These are phyloP conservation scores for Drosophila pruinosa DNA, from an alignment of 1,140 invertebrate species.

Conservation along the genomic window DNA sequence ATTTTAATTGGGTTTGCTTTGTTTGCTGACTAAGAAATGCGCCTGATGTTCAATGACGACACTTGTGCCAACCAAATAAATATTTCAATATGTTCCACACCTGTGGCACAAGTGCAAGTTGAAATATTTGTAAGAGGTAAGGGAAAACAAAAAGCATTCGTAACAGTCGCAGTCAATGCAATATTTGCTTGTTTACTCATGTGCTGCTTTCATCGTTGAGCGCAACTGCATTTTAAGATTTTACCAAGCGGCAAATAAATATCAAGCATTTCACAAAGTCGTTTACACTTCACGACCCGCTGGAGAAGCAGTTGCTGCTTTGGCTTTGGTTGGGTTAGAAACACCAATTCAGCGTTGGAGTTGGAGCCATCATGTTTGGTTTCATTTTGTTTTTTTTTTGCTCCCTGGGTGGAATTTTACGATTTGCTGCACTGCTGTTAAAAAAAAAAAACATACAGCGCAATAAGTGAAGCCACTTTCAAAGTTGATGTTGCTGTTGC, in stretches of 20 bases:
- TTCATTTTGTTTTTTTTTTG: not conserved
- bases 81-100: not conserved
- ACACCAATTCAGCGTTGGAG: not conserved
- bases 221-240: no score
- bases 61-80: not conserved
- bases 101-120: not conserved
- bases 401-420: slow-evolving; percentile 23
- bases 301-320: no score
- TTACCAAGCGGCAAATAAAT: slow-evolving; percentile 74
- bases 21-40: not conserved
- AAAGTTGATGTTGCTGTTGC: not conserved
- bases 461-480: slow-evolving; percentile 18
- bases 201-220: slow-evolving; percentile 21
- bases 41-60: no score
- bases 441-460: slow-evolving; percentile 13
- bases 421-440: slow-evolving; percentile 32
- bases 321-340: slow-evolving; percentile 9
- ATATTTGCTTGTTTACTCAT: slow-evolving; percentile 44
- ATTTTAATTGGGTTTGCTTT: slow-evolving; percentile 62
- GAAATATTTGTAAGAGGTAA: no score
- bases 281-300: slow-evolving; percentile 45
- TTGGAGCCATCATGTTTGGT: not conserved
- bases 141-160: no score
- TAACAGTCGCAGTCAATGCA: no score
- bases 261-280: slow-evolving; percentile 58